A percentile compares a stretch with the other conserved stretches of the same genome.
phyloP scores from a whole-genome alignment of 64 coral and sea anemone genomes.

The Acropora tenuis region DNA sequence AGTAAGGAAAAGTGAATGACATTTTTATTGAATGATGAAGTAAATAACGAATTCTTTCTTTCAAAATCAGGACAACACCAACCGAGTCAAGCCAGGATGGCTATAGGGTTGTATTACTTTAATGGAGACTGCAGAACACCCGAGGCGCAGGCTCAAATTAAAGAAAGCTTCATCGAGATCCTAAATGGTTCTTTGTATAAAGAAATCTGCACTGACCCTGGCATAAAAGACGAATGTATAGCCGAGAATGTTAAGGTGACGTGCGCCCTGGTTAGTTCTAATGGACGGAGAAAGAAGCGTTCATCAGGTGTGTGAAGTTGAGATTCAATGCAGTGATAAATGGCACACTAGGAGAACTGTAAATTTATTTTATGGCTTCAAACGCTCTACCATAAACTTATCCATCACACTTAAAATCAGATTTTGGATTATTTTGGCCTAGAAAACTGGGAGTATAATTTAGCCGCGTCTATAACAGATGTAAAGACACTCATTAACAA shows the following conservation, averaged over 20 bases:
- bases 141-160: slow-evolving; percentile 58
- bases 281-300: not conserved
- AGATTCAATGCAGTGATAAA: not conserved
- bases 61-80: slow-evolving; percentile 7
- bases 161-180: slow-evolving; percentile 56
- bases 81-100: slow-evolving; percentile 36
- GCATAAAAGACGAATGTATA: slow-evolving; percentile 52
- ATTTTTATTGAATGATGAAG: not conserved
- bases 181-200: slow-evolving; percentile 53
- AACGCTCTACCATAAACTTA: not conserved
- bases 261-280: slow-evolving; percentile 1
- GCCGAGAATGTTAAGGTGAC: slow-evolving; percentile 62
- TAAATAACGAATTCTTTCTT: not conserved
- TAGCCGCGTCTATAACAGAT: not conserved
- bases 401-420: not conserved
- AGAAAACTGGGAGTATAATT: not conserved
- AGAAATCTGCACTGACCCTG: slow-evolving; percentile 33
- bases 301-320: slow-evolving; percentile 1
- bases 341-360: not conserved
- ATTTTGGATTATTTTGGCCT: slow-evolving; percentile 6
- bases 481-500: not conserved
- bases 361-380: not conserved
- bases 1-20: not conserved
- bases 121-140: slow-evolving; percentile 44
- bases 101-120: slow-evolving; percentile 60